Base-by-base conservation (phyloP, 37 sponge, comb jelly and placozoan genomes). In the Spongilla lacustris region DNA sequence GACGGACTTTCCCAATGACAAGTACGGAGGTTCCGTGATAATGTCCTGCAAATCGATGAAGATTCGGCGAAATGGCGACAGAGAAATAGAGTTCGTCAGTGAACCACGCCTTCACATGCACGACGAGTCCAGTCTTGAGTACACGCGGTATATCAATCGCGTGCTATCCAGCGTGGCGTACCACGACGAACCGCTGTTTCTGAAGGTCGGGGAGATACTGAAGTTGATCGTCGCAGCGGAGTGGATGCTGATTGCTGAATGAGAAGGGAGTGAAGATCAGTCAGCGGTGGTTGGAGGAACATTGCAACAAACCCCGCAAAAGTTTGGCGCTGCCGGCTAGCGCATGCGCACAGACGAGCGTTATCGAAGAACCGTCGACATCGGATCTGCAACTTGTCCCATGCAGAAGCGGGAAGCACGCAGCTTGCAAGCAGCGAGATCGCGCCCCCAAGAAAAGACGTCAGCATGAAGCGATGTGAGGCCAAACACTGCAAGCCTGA, bases 161-260 rank as follows among this genome's bases (percentile, higher is more conserved):
- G 30, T 66, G 6, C 84, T 69, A 26, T 49, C n/a, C 69, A 84
- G 71, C 73, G 31, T 89, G 17, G 89, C 89, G 19, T 89, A 84
- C 58, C 50, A 89, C 38, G 89, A 84, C 38, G 89, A 89, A 79
- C 89, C 89, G 36, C 71, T 49, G 23, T 89, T 89, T 26, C 71
- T 89, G n/a, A 89, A 89, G 69, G 69, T 89, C 73, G 25, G 68
- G 11, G 89, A 89, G 32, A 11, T 89, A 3, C 1, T 68, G 29
- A 89, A 89, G 77, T 48, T 89, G 32, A 68, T 76, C 25, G 35
- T 89, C 0, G 79, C 77, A 21, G 84, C 69, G 33, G 84, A 83
- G 73, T 83, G 89, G 89, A 3, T 41, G 6, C 6, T 41, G 41
- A n/a, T n/a, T n/a, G n/a, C 77, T 88, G 6, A 67, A 83, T 36